These are phyloP conservation scores for Chrysomela aeneicollis DNA, from an alignment of 2,888 invertebrate species.

Conservation along the genomic window DNA sequence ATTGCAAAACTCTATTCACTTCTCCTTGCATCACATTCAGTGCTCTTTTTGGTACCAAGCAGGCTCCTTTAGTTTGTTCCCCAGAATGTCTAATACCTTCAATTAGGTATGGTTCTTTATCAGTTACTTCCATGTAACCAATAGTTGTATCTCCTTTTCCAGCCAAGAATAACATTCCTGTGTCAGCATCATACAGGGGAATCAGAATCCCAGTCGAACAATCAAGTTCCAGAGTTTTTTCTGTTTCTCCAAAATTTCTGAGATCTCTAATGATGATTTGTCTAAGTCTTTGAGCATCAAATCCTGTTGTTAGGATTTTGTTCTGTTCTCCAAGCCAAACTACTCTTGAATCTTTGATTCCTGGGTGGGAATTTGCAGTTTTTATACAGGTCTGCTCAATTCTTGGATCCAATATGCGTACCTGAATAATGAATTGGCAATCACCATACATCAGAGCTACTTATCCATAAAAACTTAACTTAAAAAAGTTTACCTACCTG, in stretches of 20 bases:
- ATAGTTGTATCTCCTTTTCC: slow-evolving; percentile 94
- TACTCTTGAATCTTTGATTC: slow-evolving; percentile 89
- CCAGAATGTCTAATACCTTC: slow-evolving; percentile 88
- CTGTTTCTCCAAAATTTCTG: slow-evolving; percentile 78
- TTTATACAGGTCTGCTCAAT: slow-evolving; percentile 68
- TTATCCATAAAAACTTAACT: no score
- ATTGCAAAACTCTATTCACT: slow-evolving; percentile 88
- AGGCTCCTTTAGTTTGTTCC: slow-evolving; percentile 96
- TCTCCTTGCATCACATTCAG: slow-evolving; percentile 97
- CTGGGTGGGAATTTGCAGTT: slow-evolving; percentile 82
- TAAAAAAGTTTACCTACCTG: no score
- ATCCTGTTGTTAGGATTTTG: slow-evolving; percentile 87
- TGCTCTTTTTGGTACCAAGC: slow-evolving; percentile 89
- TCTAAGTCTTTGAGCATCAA: slow-evolving; percentile 84
- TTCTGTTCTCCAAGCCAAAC: slow-evolving; percentile 90
- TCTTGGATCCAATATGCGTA: slow-evolving; percentile 86
- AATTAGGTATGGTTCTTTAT: slow-evolving; percentile 88
- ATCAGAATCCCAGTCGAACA: slow-evolving; percentile 91
- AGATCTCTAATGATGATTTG: slow-evolving; percentile 90
- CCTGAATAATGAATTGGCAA: slow-evolving; percentile 43
- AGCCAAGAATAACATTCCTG: slow-evolving; percentile 93
- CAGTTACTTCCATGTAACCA: slow-evolving; percentile 87
- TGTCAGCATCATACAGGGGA: slow-evolving; percentile 92
- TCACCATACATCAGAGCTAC: no score
- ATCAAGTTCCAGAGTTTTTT: slow-evolving; percentile 82